Percentiles rank a stretch among this genome's conserved stretches.
Evolutionary conservation across 2,113 vertebrate genomes (phyloP).

Genomic region (Notothenia coriiceps): DNA sequence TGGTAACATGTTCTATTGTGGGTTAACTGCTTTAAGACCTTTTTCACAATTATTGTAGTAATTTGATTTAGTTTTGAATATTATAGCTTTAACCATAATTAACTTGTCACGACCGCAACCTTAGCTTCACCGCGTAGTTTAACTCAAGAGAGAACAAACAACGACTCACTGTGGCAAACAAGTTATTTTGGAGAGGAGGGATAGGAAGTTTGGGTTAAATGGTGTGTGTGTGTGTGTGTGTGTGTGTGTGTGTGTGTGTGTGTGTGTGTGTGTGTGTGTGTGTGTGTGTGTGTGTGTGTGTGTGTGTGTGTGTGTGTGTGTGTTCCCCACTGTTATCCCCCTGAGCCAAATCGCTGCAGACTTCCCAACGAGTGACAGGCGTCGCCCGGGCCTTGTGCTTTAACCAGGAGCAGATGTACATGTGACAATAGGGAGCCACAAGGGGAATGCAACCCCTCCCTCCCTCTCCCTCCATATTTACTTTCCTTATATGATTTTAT

Average conservation of each 20-base stretch:
- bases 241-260: too few species aligned
- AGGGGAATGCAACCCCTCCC: constrained; percentile 79
- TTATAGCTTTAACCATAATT: background rate
- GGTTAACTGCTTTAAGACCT: too few species aligned
- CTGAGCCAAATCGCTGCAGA: constrained; percentile 93
- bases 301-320: constrained; percentile 23
- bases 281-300: constrained; percentile 9
- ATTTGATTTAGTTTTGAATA: background rate
- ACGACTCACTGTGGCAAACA: constrained; percentile 18
- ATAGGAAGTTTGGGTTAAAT: constrained; percentile 23
- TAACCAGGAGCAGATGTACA: constrained; percentile 95
- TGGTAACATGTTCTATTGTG: too few species aligned
- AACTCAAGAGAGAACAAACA: background rate
- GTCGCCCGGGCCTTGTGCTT: constrained; percentile 88
- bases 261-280: background rate
- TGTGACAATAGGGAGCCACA: constrained; percentile 93
- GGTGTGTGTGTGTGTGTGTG: background rate
- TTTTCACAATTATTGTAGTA: background rate
- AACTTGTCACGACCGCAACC: background rate
- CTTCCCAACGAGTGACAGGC: constrained; percentile 90
- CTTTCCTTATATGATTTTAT: constrained; percentile 78
- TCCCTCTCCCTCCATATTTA: constrained; percentile 79
- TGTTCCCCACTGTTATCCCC: constrained; percentile 89
- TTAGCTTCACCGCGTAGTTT: background rate
- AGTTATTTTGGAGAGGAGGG: constrained; percentile 11